Base-by-base conservation (phyloP, 2,797 vertebrate genomes). In the Liparis tanakae region DNA sequence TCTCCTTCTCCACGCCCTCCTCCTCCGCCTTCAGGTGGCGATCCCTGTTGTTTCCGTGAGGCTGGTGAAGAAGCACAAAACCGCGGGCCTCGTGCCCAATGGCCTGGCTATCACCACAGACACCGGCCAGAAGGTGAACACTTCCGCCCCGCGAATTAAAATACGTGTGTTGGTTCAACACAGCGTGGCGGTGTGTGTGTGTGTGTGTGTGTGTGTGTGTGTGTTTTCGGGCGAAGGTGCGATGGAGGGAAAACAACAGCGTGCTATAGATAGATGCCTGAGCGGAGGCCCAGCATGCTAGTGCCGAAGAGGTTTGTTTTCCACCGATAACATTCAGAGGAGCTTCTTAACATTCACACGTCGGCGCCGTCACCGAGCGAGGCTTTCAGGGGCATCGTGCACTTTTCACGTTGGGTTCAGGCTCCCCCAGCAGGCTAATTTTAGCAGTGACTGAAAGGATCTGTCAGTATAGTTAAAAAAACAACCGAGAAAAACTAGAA, bases 21-120 rank as follows among this genome's bases (percentile, higher is more conserved):
- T 36, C 18, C 3, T 25, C 62, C 25, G 6, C 53, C 55, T 7
- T 15, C 3, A 99, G 98, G 98, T 99, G 66, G 96, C 95, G 18
- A 97, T 98, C 80, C 96, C 98, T 0, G 96, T 99, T 18, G 91
- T 96, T 14, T 98, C 98, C 0, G 96, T 98, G 13, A 94, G 96
- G 69, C 92, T 96, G 88, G 96, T 99, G 78, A 99, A 98, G 87
- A 99, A 99, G 88, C 97, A 99, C 92, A 98, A 96, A 91, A 97
- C 97, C 0, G 98, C 96, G 0, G 95, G 97, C 22, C 94, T 99
- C 51, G 94, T 99, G 50, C 98, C 98, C 65, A 99, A 99, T 0
- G 97, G 97, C 65, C 88, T 99, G 76, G 97, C 96, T 57, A 97
- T 99, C 91, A 98, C 97, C 80, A 98, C 97, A 67, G 97, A 91